A percentile compares a stretch with the other conserved stretches of the same genome.
phyloP scores from a whole-genome alignment of 2,797 vertebrate species.

The Acanthurus leucopareius region DNA sequence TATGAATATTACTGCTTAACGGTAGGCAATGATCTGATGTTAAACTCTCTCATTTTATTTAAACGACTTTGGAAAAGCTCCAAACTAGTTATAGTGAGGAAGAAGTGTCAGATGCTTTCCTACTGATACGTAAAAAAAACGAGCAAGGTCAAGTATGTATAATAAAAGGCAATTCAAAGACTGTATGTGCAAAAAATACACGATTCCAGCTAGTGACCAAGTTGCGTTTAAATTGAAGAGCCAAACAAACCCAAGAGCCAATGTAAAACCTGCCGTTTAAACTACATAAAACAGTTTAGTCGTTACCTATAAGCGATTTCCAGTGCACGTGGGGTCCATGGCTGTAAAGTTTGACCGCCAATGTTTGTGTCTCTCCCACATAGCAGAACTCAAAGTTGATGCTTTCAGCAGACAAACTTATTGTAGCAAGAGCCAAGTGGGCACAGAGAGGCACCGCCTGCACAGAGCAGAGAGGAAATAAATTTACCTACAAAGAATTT shows the following conservation, averaged over 20 bases:
- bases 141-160: neutral
- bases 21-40: neutral
- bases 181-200: neutral
- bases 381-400: slow-evolving; percentile 91
- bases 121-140: slow-evolving; percentile 1
- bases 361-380: slow-evolving; percentile 80
- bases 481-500: neutral
- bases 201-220: neutral
- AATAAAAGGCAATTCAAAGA: neutral
- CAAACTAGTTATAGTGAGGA: neutral
- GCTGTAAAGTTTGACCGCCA: slow-evolving; percentile 85
- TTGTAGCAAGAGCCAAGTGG: slow-evolving; percentile 81
- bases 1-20: neutral
- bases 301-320: slow-evolving; percentile 85
- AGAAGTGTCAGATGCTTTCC: neutral
- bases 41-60: slow-evolving; percentile 5
- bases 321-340: slow-evolving; percentile 87
- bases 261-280: neutral
- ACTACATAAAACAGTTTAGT: neutral
- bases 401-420: slow-evolving; percentile 85
- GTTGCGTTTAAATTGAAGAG: neutral
- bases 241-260: neutral
- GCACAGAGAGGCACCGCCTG: slow-evolving; percentile 90
- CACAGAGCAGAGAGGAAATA: slow-evolving; percentile 12
- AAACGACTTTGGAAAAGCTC: neutral